These are phyloP conservation scores for Periphyllus acericola DNA, from an alignment of 2,888 invertebrate genomes.

Conservation along the genomic window DNA sequence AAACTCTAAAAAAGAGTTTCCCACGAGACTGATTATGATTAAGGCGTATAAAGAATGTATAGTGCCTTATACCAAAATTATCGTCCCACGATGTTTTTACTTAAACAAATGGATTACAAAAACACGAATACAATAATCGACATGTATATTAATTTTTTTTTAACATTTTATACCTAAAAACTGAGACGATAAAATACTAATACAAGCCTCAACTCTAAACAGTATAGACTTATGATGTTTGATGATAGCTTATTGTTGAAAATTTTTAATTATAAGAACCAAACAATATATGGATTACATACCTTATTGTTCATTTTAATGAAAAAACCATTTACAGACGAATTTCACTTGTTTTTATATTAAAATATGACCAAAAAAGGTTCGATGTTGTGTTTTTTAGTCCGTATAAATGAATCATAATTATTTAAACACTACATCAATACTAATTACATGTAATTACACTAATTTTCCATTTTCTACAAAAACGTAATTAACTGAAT, in stretches of 20 bases:
- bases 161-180: not conserved
- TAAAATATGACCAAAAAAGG: not conserved
- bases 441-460: not conserved
- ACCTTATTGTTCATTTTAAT: slow-evolving; percentile 18
- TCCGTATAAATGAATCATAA: not conserved
- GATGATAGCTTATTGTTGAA: not conserved
- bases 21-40: not conserved
- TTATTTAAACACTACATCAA: not conserved
- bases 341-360: not conserved
- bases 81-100: not conserved
- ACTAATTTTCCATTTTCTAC: not conserved
- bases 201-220: not conserved
- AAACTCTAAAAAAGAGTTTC: not conserved
- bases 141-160: not conserved
- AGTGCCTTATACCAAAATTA: not conserved
- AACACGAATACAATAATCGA: not conserved
- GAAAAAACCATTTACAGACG: slow-evolving; percentile 14
- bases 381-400: not conserved
- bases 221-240: not conserved
- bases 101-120: not conserved
- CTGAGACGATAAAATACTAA: not conserved
- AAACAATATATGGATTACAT: slow-evolving; percentile 14
- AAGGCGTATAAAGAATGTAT: not conserved
- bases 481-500: not conserved
- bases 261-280: slow-evolving; percentile 1